A percentile compares a stretch with the other conserved stretches of the same genome.
Evolutionary conservation across 2,797 vertebrate genomes (phyloP).

Genomic region (Dallia pectoralis): DNA sequence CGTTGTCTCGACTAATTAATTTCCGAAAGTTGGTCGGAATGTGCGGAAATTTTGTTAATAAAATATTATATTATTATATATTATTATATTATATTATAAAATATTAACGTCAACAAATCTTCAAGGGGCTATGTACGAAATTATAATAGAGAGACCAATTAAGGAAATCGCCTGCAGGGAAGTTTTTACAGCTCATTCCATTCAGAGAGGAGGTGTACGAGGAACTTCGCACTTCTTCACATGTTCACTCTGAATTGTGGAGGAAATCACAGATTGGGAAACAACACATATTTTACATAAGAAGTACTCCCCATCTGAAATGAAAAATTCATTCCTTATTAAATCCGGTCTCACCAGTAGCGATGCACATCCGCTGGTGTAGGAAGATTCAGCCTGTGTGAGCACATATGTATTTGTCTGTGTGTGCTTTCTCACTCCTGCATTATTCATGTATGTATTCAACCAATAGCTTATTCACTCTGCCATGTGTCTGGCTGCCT

Average conservation of each 20-base stretch:
- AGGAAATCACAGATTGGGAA: conserved; percentile 51
- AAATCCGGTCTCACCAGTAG: conserved; percentile 51
- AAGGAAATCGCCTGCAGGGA: conserved; percentile 68
- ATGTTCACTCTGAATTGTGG: conserved; percentile 41
- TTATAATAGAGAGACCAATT: conserved; percentile 81
- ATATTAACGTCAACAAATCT: conserved; percentile 83
- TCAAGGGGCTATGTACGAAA: conserved; percentile 77
- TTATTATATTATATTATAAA: no score
- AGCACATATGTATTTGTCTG: conserved; percentile 43
- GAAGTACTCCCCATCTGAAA: conserved; percentile 50
- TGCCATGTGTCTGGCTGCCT: conserved; percentile 27
- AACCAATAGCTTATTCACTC: conserved; percentile 47
- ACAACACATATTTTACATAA: conserved; percentile 58
- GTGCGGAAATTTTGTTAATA: conserved; percentile 67
- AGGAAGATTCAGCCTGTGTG: conserved; percentile 7
- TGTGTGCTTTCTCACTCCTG: conserved; percentile 49
- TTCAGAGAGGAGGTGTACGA: conserved; percentile 41
- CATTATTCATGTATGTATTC: conserved; percentile 63
- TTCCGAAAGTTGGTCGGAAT: conserved; percentile 73
- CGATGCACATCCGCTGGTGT: conserved; percentile 21
- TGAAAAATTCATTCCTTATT: conserved; percentile 62
- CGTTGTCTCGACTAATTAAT: conserved; percentile 78
- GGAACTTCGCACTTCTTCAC: conserved; percentile 47
- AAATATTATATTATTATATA: no score
- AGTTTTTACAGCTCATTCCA: conserved; percentile 56